Percentiles rank a stretch among this genome's conserved stretches.
phyloP scores from a whole-genome alignment of 2,797 vertebrate species.

The Urophycis tenuis region DNA sequence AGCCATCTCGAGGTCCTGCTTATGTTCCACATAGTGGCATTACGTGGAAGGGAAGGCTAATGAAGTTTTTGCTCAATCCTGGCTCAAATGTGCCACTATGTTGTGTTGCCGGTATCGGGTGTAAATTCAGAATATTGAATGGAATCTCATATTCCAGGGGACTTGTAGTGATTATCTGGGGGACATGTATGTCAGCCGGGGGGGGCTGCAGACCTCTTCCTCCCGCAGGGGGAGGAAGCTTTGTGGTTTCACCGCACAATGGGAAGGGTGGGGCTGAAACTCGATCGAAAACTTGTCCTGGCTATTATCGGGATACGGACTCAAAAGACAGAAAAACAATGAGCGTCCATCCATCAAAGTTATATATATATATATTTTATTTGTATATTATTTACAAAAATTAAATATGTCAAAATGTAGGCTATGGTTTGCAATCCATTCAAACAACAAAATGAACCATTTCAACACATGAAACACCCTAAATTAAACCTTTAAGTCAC shows the following conservation, averaged over 20 bases:
- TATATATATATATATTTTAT: not conserved
- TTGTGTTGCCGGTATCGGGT: not conserved
- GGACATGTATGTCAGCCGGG: not conserved
- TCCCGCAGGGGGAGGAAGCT: constrained; percentile 37
- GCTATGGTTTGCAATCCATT: not conserved
- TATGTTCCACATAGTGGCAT: not conserved
- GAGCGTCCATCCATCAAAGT: not conserved
- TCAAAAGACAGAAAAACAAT: not conserved
- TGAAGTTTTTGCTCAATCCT: not conserved
- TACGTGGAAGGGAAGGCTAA: not conserved
- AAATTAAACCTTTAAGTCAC: not conserved
- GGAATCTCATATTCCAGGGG: not conserved
- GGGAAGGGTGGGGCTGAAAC: constrained; percentile 48
- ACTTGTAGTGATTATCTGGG: not conserved
- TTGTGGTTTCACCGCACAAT: constrained; percentile 46
- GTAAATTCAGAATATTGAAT: not conserved
- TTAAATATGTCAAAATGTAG: no score
- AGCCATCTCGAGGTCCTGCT: not conserved
- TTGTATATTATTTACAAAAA: no score
- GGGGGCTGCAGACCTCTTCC: constrained; percentile 45
- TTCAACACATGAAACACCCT: not conserved
- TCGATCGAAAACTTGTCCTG: not conserved
- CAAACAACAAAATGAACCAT: not conserved
- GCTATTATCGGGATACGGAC: not conserved
- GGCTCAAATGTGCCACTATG: not conserved